These are phyloP conservation scores for Alexandromys oeconomus DNA, from an alignment of 2,797 vertebrate genomes.

Conservation along the genomic window DNA sequence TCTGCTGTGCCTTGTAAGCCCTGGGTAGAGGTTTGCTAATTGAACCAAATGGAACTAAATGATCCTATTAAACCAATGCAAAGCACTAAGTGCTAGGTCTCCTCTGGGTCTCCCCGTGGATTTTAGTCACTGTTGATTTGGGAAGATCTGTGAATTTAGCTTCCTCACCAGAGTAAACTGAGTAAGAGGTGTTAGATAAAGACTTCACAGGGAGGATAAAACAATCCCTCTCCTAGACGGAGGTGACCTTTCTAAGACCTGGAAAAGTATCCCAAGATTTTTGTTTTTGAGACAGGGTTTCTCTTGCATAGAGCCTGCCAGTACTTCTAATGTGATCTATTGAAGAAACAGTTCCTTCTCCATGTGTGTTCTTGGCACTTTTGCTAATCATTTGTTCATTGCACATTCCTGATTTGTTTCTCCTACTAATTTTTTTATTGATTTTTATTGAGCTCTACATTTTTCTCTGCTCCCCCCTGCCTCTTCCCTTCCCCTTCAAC, in stretches of 20 bases:
- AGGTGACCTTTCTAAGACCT: background rate
- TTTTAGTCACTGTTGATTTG: conserved; percentile 4
- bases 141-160: background rate
- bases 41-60: conserved; percentile 49
- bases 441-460: too few species aligned
- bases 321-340: background rate
- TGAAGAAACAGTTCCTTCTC: background rate
- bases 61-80: background rate
- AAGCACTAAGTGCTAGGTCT: background rate
- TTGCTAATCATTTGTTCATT: background rate
- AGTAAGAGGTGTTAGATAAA: background rate
- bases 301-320: background rate
- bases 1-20: conserved; percentile 54
- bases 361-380: background rate
- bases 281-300: background rate
- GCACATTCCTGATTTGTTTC: background rate
- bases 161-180: background rate
- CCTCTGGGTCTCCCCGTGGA: background rate
- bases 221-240: background rate
- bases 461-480: too few species aligned
- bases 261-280: background rate
- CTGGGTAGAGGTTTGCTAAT: conserved; percentile 62
- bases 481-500: too few species aligned
- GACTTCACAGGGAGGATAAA: background rate
- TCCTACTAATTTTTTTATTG: background rate